Percentiles rank a stretch among this genome's conserved stretches.
These are phyloP conservation scores for Cheirogaleus major DNA, from an alignment of 2,797 vertebrate species.

Conservation along the genomic window DNA sequence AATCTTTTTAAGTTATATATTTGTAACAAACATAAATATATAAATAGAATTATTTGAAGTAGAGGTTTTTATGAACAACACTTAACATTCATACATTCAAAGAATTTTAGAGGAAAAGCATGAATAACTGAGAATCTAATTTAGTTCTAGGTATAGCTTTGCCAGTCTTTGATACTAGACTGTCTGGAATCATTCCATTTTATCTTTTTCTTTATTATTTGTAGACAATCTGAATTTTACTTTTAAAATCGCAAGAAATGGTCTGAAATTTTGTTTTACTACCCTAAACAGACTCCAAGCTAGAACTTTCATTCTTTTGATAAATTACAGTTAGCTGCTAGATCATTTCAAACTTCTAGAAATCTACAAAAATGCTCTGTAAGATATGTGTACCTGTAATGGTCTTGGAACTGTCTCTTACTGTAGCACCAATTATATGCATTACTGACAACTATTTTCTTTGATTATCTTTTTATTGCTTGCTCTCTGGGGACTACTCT, in stretches of 20 bases:
- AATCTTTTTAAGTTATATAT: slow-evolving; percentile 22
- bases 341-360: slow-evolving; percentile 32
- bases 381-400: slow-evolving; percentile 81
- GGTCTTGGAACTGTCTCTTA: slow-evolving; percentile 89
- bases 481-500: slow-evolving; percentile 92
- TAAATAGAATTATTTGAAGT: slow-evolving; percentile 43
- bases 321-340: slow-evolving; percentile 19
- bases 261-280: slow-evolving; percentile 25
- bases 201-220: slow-evolving; percentile 16
- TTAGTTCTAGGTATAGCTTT: slow-evolving; percentile 38
- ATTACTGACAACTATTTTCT: slow-evolving; percentile 94
- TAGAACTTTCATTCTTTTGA: slow-evolving; percentile 31
- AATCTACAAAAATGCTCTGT: slow-evolving; percentile 30
- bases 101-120: slow-evolving; percentile 42
- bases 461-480: slow-evolving; percentile 95
- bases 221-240: slow-evolving; percentile 41
- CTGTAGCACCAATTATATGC: slow-evolving; percentile 86
- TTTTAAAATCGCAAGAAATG: slow-evolving; percentile 55
- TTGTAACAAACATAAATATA: slow-evolving; percentile 10
- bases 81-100: not conserved
- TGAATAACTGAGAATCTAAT: not conserved
- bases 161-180: slow-evolving; percentile 23
- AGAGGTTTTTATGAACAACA: slow-evolving; percentile 19
- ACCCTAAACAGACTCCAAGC: not conserved
- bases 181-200: slow-evolving; percentile 31